Evolutionary conservation across 2,797 vertebrate species (phyloP).

Genomic region (Ctenopoma multispine): DNA sequence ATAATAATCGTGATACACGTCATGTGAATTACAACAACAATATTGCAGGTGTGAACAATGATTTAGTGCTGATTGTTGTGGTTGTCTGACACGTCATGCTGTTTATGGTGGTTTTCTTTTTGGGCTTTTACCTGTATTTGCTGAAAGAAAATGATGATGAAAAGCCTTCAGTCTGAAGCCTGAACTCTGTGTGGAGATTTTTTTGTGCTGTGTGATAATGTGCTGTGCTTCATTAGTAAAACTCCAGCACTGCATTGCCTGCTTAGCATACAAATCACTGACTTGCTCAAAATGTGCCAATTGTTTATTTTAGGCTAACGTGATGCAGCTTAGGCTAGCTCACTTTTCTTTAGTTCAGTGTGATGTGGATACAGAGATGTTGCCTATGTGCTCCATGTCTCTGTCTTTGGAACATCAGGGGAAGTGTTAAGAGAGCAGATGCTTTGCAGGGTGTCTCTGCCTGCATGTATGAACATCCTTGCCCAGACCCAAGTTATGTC

Average conservation of each 20-base stretch:
- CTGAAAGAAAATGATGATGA: constrained; percentile 36
- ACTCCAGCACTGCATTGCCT: background rate
- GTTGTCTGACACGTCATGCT: constrained; percentile 45
- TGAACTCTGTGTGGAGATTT: constrained; percentile 5
- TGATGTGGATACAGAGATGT: constrained; percentile 16
- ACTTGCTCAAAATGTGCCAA: constrained; percentile 10
- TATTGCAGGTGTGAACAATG: constrained; percentile 44
- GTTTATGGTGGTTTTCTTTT: constrained; percentile 53
- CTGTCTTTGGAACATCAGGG: constrained; percentile 18
- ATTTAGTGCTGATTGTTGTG: constrained; percentile 24
- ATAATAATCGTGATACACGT: constrained; percentile 26
- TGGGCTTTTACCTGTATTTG: constrained; percentile 47
- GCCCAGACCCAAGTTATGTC: constrained; percentile 1
- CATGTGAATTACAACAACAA: constrained; percentile 45
- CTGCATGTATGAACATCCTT: constrained; percentile 12
- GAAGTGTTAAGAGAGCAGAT: constrained; percentile 38
- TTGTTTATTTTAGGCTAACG: constrained; percentile 29
- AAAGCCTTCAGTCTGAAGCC: constrained; percentile 10
- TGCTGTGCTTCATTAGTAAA: constrained; percentile 9
- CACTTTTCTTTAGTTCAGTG: constrained; percentile 16
- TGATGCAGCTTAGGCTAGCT: constrained; percentile 4
- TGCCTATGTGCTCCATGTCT: background rate
- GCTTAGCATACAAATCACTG: constrained; percentile 25
- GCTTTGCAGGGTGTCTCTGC: constrained; percentile 18
- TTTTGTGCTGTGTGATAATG: background rate